Evolutionary conservation across 2,113 vertebrate genomes (phyloP), one percentile per base, ranked within the genome.

Genomic region (Triplophysa dalaica): DNA sequence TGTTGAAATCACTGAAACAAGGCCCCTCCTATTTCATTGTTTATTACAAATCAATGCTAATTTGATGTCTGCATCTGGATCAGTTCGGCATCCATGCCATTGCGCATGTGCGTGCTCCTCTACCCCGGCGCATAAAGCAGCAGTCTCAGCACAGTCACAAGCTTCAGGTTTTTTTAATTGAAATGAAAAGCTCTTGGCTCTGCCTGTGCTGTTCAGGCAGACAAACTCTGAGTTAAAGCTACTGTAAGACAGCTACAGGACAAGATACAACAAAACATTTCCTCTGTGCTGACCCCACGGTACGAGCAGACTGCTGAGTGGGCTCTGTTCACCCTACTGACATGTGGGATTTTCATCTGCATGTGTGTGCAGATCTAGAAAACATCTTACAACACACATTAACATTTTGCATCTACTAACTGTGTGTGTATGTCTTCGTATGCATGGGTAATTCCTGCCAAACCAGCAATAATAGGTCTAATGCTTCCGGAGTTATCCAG

Each of bases 401-500:
- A 38, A 48, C 11, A 9, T 76, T 52, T 65, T 3, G 11, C 61
- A 33, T 63, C 45, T 70, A 70, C 29, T 29, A 69, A 45, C 54
- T 80, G 38, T 83, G 67, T 65, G 65, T 72, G 54, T 45, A 48
- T 22, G 70, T 69, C 41, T 62, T 54, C 58, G 14, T 70, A 48
- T 12, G 48, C 38, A 66, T 67, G 70, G 78, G 72, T 75, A 90
- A 89, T 93, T 94, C 94, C 94, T 95, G 95, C 95, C 94, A 95
- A 93, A 90, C 89, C 90, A 85, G 93, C 90, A 91, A 95, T 98
- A 98, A 98, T 96, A 95, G 94, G 92, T 88, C 94, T 96, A 96
- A 97, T 98, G 96, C 94, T 98, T 98, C 96, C 97, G 96, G 95
- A 95, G 93, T 93, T 93, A 95, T 94, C 94, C 94, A 93, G 91